These are phyloP conservation scores for Bostrychus sinensis DNA, from an alignment of 2,113 vertebrate genomes.

Conservation along the genomic window DNA sequence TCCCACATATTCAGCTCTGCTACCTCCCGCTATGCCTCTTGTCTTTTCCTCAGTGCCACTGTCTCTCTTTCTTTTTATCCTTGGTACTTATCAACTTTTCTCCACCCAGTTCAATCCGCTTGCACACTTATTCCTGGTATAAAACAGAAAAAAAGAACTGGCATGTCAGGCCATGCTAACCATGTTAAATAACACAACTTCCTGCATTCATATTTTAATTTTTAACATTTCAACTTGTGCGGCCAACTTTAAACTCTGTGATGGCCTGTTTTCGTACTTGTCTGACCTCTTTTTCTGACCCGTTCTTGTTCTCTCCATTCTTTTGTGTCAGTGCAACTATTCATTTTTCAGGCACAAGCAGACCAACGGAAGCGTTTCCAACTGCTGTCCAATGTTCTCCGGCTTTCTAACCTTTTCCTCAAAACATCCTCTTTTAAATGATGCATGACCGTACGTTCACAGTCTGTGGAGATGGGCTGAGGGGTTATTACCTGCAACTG, in stretches of 20 bases:
- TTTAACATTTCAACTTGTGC: neutral
- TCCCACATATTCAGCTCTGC: no score
- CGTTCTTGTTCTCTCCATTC: conserved; percentile 19
- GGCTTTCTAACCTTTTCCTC: conserved; percentile 37
- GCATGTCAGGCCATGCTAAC: no score
- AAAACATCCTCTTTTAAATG: conserved; percentile 57
- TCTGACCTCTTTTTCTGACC: conserved; percentile 38
- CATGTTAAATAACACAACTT: no score
- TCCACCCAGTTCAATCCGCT: no score
- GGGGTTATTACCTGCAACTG: conserved; percentile 32
- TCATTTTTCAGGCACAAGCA: conserved; percentile 32
- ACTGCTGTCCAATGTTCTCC: neutral
- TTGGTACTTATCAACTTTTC: no score
- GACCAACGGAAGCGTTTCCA: conserved; percentile 22
- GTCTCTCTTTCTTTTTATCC: no score
- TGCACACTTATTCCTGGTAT: no score
- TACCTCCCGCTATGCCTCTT: no score
- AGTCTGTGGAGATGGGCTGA: conserved; percentile 28
- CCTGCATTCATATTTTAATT: neutral
- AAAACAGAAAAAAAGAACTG: no score
- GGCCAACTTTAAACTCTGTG: conserved; percentile 7
- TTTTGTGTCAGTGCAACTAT: neutral
- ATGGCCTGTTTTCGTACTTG: neutral
- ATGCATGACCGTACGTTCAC: conserved; percentile 55
- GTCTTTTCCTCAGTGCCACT: no score